These are phyloP conservation scores for Augochlorella aurata DNA, from an alignment of 2,888 invertebrate genomes.

Conservation along the genomic window DNA sequence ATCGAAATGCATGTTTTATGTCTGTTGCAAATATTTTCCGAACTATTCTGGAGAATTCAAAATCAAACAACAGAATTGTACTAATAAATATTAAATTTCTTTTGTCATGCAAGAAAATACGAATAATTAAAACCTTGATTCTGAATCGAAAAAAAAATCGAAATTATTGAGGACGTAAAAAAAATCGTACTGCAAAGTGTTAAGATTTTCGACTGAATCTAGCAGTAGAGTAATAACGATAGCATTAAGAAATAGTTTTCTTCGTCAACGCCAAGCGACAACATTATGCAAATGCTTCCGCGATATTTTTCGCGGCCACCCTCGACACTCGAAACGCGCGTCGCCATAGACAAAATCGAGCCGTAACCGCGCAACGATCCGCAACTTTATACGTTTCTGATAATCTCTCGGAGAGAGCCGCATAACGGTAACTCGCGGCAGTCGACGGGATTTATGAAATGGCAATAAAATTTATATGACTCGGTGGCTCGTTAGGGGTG, in stretches of 20 bases:
- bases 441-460: conserved; percentile 73
- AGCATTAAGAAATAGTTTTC: neutral
- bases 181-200: neutral
- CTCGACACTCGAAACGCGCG: neutral
- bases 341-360: conserved; percentile 37
- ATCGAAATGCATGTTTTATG: conserved; percentile 15
- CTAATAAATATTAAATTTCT: neutral
- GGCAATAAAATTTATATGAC: conserved; percentile 79
- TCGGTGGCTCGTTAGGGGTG: conserved; percentile 75
- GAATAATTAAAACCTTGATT: no score
- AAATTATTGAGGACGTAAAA: no score
- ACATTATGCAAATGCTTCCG: conserved; percentile 27
- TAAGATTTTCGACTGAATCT: neutral
- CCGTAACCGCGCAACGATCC: conserved; percentile 54
- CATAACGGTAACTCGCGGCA: conserved; percentile 68
- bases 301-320: conserved; percentile 22
- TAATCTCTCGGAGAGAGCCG: conserved; percentile 64
- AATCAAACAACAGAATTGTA: neutral
- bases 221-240: no score
- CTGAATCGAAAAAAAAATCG: no score
- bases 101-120: no score
- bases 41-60: neutral
- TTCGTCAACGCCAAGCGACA: neutral
- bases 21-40: neutral
- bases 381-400: conserved; percentile 69